Evolutionary conservation across 2,888 invertebrate species (phyloP), one percentile per base, ranked within the genome.

Genomic region (Diabrotica balteata): DNA sequence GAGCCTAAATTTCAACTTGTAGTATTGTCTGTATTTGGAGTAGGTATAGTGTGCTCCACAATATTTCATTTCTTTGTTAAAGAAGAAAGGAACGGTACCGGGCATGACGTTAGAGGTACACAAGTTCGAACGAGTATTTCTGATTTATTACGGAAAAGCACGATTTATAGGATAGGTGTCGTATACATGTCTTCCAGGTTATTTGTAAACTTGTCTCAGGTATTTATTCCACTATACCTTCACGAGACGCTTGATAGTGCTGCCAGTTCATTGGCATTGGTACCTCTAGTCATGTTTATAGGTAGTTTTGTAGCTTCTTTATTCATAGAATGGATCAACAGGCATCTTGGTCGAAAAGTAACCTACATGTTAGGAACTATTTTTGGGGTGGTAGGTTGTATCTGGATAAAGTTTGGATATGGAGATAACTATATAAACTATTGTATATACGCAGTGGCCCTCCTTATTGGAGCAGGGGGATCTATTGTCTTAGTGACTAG

Each of bases 151-250:
- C 71, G 75, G 8, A 80, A 78, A 50, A 32, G 78, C 8, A 76
- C 79, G 73, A 77, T 84, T 10, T 84, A 84, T 72, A 81, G 83
- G 72, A 83, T 96, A 44, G 95, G 92, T 6, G 83, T 90, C 7
- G 86, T 96, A 57, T 97, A 97, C 83, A 95, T 95, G 94, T 88
- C 90, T 54, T 93, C 95, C n/a, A 87, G 95, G 77, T 83, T 96
- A 61, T 93, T 93, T 79, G 91, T 93, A 43, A 97, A 96, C 85
- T 86, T 96, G 64, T 90, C 92, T 9, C 95, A 95, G 85, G 91
- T 94, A 49, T 91, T 95, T 78, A 88, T 96, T 72, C 95, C 96
- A 0, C 85, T 96, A 67, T 97, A 95, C 82, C 86, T 96, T 8
- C 93, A 94, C 76, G 90, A 91, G 76, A 90, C 92, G 0, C 84